Base-by-base conservation (phyloP, 2,888 invertebrate genomes). In the Platynereis dumerilii region DNA sequence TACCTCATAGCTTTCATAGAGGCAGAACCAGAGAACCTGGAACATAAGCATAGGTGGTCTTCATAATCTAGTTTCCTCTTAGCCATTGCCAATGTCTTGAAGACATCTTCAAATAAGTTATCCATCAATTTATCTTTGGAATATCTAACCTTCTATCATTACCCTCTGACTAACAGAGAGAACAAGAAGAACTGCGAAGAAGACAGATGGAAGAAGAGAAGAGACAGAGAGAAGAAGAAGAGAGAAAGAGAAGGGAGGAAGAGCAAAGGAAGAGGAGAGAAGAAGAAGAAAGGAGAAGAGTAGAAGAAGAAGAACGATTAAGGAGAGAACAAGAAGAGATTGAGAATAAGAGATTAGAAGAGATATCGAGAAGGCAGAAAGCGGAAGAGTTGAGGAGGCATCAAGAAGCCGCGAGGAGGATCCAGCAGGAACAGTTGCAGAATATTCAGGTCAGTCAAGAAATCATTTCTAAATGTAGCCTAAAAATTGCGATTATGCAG, bases 381-480 rank as follows among this genome's bases (percentile, higher is more conserved):
- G 64, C 60, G 17, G 64, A 67, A 53, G 60, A 55, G 7, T 27
- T 64, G 59, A 48, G 53, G 20, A 56, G 65, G 7, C 60, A 57
- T 39, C 65, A 77, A 64, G 79, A 79, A 58, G 80, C 80, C 56
- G 77, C 77, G 1, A 66, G 78, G 53, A 69, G 76, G 29, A 73
- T 74, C 69, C 78, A 87, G 60, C 72, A 74, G 65, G 78, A 69
- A 77, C 85, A 77, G 82, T 82, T 81, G 65, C 76, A 80, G 20
- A 80, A 80, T 67, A 77, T 80, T 45, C 80, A 82, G 77, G 81
- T 81, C 26, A 55, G 34, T 42, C 12, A 10, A 42, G 42, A 17
- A 12, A 10, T 12, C 42, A n/a, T n/a, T n/a, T n/a, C n/a, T n/a
- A n/a, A n/a, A n/a, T n/a, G n/a, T n/a, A n/a, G n/a, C n/a, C n/a